Percentiles rank a stretch among this genome's conserved stretches.
phyloP scores from a whole-genome alignment of 2,113 vertebrate species.

The Dendrocopos noguchii region DNA sequence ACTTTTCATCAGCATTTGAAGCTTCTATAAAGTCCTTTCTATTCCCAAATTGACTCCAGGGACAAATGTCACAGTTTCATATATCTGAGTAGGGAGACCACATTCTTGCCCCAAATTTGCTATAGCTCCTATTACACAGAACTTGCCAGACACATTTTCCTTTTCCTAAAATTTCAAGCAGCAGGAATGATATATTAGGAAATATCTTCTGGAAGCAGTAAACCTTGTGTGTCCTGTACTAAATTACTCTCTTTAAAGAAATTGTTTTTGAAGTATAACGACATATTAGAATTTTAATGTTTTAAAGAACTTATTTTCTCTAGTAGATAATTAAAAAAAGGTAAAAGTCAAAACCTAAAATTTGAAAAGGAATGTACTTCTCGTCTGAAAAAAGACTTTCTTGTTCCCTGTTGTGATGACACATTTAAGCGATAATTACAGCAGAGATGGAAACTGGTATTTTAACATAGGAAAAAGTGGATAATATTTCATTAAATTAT shows the following conservation, averaged over 20 bases:
- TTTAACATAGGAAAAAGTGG: not conserved
- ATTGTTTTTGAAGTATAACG: not conserved
- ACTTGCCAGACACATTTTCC: not conserved
- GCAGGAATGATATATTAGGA: not conserved
- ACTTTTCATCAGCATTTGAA: not conserved
- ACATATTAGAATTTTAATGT: not conserved
- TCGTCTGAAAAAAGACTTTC: not conserved
- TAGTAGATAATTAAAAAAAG: not conserved
- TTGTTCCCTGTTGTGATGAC: not conserved
- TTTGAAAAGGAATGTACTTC: not conserved
- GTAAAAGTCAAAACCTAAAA: not conserved
- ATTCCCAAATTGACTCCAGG: not conserved
- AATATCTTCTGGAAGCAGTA: not conserved
- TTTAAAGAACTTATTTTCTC: not conserved
- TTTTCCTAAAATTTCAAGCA: not conserved
- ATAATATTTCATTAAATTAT: not conserved
- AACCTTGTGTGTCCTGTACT: not conserved
- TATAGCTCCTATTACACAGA: not conserved
- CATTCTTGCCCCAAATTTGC: not conserved
- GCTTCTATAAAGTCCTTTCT: not conserved
- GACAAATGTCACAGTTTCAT: not conserved
- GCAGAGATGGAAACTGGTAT: not conserved
- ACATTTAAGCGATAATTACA: not conserved
- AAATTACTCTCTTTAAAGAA: not conserved
- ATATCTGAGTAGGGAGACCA: not conserved